Percentiles rank a stretch among this genome's conserved stretches.
These are phyloP conservation scores for Tyto alba DNA, from an alignment of 2,113 vertebrate genomes.

Conservation along the genomic window DNA sequence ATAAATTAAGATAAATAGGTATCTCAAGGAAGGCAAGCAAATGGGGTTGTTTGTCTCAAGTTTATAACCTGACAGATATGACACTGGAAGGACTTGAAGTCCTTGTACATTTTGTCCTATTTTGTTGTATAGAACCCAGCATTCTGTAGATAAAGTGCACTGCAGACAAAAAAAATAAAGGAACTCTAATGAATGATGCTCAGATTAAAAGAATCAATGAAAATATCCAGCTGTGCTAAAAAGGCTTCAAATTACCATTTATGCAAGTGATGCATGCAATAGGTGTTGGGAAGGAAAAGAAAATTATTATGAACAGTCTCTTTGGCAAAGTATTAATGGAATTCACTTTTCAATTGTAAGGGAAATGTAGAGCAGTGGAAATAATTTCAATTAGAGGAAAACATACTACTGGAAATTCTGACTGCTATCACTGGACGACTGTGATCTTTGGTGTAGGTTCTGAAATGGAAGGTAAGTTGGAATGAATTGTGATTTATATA, in stretches of 20 bases:
- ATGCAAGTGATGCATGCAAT: slow-evolving; percentile 26
- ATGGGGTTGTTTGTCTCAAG: neutral
- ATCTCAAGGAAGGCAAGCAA: neutral
- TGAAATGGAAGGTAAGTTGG: neutral
- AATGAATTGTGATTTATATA: neutral
- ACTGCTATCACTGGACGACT: slow-evolving; percentile 8
- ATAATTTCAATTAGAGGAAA: slow-evolving; percentile 41
- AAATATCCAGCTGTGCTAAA: slow-evolving; percentile 61
- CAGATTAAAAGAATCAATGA: slow-evolving; percentile 60
- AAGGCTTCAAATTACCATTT: slow-evolving; percentile 54
- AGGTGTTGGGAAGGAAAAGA: slow-evolving; percentile 40
- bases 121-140: slow-evolving; percentile 12
- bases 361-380: slow-evolving; percentile 48
- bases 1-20: neutral
- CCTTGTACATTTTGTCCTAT: slow-evolving; percentile 8
- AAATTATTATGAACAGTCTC: slow-evolving; percentile 48
- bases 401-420: neutral
- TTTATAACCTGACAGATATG: slow-evolving; percentile 26
- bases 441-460: neutral
- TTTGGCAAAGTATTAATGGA: slow-evolving; percentile 53
- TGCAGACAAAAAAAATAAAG: slow-evolving; percentile 27
- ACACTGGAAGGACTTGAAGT: neutral
- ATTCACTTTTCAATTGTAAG: slow-evolving; percentile 41
- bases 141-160: neutral
- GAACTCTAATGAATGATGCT: slow-evolving; percentile 54